Evolutionary conservation across 2,888 invertebrate genomes (phyloP), one percentile per base, ranked within the genome.

Genomic region (Parnassius apollo): DNA sequence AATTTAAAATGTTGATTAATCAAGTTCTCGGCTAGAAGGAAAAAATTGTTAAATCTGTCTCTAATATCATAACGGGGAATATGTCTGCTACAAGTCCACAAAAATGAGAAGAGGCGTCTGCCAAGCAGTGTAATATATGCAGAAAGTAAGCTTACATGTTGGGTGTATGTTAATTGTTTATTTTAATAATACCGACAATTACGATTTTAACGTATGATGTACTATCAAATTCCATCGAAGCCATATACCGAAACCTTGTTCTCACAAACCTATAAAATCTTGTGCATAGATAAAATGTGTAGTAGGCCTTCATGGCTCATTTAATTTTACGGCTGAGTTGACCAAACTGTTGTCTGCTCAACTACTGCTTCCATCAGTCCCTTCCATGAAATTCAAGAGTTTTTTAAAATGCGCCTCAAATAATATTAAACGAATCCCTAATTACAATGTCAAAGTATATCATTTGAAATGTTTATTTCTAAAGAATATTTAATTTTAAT

Each of bases 321-420:
- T 89, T 90, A 87, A 88, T 91, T 90, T 91, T 90, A 91, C 88
- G 90, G 83, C 83, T 88, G 88, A 86, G 90, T 90, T 88, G 90
- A 89, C 88, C 85, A 87, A 83, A 88, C 90, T 88, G 90, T 83
- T 85, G 42, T 53, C 35, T 48, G 57, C 54, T 62, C 44, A 54
- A 49, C 53, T 62, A 58, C 58, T 49, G 62, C 53, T 62, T 57
- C 57, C 57, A 61, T 62, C 62, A 49, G 57, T 48, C 58, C 53
- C 42, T 57, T 54, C 42, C 62, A 58, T 62, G 53, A 62, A 62
- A 62, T 58, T 57, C 53, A 57, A 62, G 52, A 22, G 58, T 42
- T 57, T 49, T 42, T 57, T 22, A 44, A 35, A 56, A 50, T 18
- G 18, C 12, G 18, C n/a, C 45, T 1, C 13, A 45, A 46, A 46